Evolutionary conservation across 2,113 vertebrate species (phyloP), one percentile per base, ranked within the genome.

Genomic region (Chunga burmeisteri): DNA sequence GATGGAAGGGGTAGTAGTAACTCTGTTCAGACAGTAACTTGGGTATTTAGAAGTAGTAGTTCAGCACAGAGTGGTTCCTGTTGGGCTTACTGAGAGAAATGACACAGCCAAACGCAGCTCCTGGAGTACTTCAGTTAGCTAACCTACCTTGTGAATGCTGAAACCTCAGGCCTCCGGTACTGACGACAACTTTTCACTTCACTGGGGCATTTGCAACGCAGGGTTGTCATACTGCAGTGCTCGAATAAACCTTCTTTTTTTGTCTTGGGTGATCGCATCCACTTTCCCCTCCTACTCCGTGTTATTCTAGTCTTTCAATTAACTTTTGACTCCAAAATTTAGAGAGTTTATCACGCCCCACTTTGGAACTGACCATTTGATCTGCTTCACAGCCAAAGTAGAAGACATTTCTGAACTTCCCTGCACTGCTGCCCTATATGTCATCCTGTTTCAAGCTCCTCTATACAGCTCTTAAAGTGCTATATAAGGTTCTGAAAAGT

Each of bases 401-500:
- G 71, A 83, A 90, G 93, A 86, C 47, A 30, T 90, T 91, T 95
- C 91, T 90, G 67, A 70, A 58, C 59, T 93, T 95, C 53, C 77
- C 84, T 88, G 53, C 36, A 11, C 78, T 0, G 1, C 78, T 94
- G 78, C 70, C 73, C 58, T 95, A 77, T 82, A 11, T 81, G 87
- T 87, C 92, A 91, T 94, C 78, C 78, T 79, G 83, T 85, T 86
- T 53, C 1, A 4, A 94, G 91, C 91, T 91, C 70, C 70, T 75
- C 62, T 81, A 13, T 75, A 49, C 77, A n/a, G 72, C 89, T 91
- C 83, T 58, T 71, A 5, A 88, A 93, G 89, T 80, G 86, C 93
- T 96, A 82, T 94, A 85, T 95, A 88, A 94, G 96, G 96, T 93
- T 93, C 81, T 95, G 93, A 49, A 70, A 44, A 90, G 91, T 87